Evolutionary conservation across 2,113 vertebrate genomes (phyloP).

Genomic region (Trogon surrucura): DNA sequence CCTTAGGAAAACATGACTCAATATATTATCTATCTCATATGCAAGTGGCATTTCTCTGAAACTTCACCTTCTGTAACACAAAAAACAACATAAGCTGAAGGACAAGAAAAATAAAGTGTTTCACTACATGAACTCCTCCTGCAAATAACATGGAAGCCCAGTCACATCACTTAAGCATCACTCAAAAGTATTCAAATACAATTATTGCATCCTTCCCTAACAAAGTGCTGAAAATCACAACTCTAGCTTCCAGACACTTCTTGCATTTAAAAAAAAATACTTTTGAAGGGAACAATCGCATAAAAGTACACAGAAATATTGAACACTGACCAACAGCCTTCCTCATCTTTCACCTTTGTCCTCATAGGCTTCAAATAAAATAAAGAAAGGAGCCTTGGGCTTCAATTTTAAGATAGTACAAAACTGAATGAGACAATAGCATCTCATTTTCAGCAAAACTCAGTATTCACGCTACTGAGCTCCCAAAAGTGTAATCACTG

Average conservation of each 20-base stretch:
- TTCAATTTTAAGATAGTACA: neutral
- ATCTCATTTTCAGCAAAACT: neutral
- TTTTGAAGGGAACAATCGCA: neutral
- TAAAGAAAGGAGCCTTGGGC: neutral
- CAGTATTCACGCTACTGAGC: rapidly evolving
- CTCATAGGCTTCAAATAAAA: rapidly evolving
- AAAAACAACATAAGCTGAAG: neutral
- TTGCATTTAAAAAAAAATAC: neutral
- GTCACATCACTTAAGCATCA: neutral
- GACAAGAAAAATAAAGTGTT: neutral
- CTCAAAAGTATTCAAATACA: neutral
- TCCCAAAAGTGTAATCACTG: neutral
- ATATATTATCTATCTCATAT: neutral
- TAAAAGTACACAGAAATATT: neutral
- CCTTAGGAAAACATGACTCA: neutral
- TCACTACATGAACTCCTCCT: neutral
- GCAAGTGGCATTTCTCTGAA: neutral
- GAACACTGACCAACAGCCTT: neutral
- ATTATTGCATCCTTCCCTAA: neutral
- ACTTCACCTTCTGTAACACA: neutral
- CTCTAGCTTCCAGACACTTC: neutral
- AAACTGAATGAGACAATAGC: neutral
- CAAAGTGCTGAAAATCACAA: neutral
- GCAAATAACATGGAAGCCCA: neutral
- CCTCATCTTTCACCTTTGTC: neutral